A percentile compares a stretch with the other conserved stretches of the same genome.
Evolutionary conservation across 1,140 invertebrate genomes (phyloP).

Genomic region (Drosophila lini): DNA sequence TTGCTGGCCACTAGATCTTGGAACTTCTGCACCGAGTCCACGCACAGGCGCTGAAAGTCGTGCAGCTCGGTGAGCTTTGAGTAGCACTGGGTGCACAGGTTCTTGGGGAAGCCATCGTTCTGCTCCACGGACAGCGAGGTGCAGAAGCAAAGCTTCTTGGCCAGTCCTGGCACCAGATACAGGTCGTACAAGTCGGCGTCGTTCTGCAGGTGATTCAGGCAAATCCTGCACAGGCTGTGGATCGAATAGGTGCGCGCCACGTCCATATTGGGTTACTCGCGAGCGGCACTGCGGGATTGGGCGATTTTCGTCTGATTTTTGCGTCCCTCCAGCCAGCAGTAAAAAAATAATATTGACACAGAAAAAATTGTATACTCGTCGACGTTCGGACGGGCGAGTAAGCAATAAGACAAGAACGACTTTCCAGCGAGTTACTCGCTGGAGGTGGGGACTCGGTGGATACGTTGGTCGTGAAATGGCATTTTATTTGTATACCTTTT

Average conservation of each 20-base stretch:
- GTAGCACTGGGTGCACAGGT: slow-evolving; percentile 76
- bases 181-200: slow-evolving; percentile 71
- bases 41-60: slow-evolving; percentile 75
- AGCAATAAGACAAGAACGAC: slow-evolving; percentile 40
- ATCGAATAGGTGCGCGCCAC: slow-evolving; percentile 72
- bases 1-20: slow-evolving; percentile 76
- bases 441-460: background rate
- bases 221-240: slow-evolving; percentile 79
- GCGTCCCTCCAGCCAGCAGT: slow-evolving; percentile 50
- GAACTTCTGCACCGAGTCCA: slow-evolving; percentile 78
- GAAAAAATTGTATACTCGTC: slow-evolving; percentile 78
- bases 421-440: slow-evolving; percentile 30
- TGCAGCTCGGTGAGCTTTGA: slow-evolving; percentile 75
- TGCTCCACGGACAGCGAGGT: slow-evolving; percentile 78
- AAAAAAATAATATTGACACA: slow-evolving; percentile 79
- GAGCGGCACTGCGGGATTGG: slow-evolving; percentile 9
- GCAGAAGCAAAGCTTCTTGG: slow-evolving; percentile 78
- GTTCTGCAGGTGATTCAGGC: slow-evolving; percentile 74
- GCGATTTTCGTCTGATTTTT: slow-evolving; percentile 28
- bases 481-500: too few relatives aligned
- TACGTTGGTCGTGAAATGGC: background rate
- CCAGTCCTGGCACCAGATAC: slow-evolving; percentile 76
- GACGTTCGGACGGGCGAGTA: slow-evolving; percentile 44
- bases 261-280: slow-evolving; percentile 52
- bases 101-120: slow-evolving; percentile 78